A percentile compares a stretch with the other conserved stretches of the same genome.
phyloP scores from a whole-genome alignment of 2,888 invertebrate species.

The Glaucopsyche alexis region DNA sequence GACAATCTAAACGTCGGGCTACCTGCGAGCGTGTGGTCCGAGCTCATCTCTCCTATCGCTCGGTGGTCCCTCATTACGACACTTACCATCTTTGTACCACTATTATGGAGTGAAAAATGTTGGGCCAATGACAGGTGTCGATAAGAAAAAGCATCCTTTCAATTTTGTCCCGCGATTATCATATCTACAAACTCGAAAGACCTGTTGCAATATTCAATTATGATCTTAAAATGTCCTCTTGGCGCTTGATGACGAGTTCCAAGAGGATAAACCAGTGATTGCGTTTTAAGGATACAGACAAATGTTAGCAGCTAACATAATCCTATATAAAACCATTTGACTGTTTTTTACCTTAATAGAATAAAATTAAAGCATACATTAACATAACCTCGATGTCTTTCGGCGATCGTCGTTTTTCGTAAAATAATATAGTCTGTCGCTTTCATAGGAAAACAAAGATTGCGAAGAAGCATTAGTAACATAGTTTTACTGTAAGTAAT shows the following conservation, averaged over 20 bases:
- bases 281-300: background rate
- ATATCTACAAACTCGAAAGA: constrained; percentile 23
- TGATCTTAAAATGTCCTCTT: constrained; percentile 6
- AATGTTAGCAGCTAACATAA: background rate
- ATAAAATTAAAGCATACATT: too few relatives aligned
- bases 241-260: too few relatives aligned
- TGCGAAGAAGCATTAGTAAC: too few relatives aligned
- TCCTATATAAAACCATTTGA: too few relatives aligned
- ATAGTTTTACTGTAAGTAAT: too few relatives aligned
- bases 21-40: constrained; percentile 77
- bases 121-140: constrained; percentile 69
- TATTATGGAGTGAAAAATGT: constrained; percentile 75
- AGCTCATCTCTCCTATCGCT: constrained; percentile 71
- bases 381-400: too few relatives aligned
- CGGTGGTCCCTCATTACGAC: constrained; percentile 77
- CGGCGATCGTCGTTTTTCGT: too few relatives aligned
- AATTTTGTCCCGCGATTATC: constrained; percentile 34
- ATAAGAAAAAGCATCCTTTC: constrained; percentile 52
- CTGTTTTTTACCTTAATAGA: too few relatives aligned
- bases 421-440: too few relatives aligned
- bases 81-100: constrained; percentile 57
- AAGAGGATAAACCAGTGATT: background rate
- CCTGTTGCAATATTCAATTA: constrained; percentile 11
- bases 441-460: too few relatives aligned
- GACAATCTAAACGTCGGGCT: constrained; percentile 78